Evolutionary conservation across 2,113 vertebrate species (phyloP), one percentile per base, ranked within the genome.

Genomic region (Syrrhaptes paradoxus): DNA sequence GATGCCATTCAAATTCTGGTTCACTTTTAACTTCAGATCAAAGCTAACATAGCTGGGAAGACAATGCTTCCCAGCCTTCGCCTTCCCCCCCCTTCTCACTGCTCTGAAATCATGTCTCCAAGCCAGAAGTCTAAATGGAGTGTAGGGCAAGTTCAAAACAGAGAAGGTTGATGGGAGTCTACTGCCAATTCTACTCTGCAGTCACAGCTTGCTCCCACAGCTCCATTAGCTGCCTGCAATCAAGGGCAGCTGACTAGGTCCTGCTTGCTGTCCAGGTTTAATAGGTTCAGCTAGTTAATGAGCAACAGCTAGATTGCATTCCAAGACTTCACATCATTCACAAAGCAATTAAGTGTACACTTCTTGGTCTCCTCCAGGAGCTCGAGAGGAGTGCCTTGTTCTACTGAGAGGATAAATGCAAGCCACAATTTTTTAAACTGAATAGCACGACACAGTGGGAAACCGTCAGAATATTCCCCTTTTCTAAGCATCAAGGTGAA

Each of bases 261-360:
- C 91, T 95, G 62, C 73, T 97, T 73, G 83, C 97, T 94, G 95
- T 97, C 97, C 85, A 94, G 96, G 98, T 98, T 99, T 98, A 98
- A 97, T 59, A 95, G 98, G 98, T 98, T 97, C 95, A 97, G 97
- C 97, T 94, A 97, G 98, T 98, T 98, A 98, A 98, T 97, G 98
- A 98, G 96, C 97, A 98, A 98, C 84, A 95, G 96, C 97, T 97
- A 61, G 86, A 97, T 93, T 97, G 93, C 98, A 98, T 98, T 98
- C 98, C 97, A 98, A 96, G 96, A 97, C 97, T 98, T 97, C 95
- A 91, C 95, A 98, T 94, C 85, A 92, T 97, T 98, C 93, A 83
- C 90, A 94, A 97, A 96, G 91, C 96, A 96, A 97, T 97, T 96
- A 98, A 96, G 87, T 87, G 95, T 79, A 92, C 38, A 87, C 66